Base-by-base conservation (phyloP, 2,797 vertebrate genomes). In the Sebastes kiyomatsui region DNA sequence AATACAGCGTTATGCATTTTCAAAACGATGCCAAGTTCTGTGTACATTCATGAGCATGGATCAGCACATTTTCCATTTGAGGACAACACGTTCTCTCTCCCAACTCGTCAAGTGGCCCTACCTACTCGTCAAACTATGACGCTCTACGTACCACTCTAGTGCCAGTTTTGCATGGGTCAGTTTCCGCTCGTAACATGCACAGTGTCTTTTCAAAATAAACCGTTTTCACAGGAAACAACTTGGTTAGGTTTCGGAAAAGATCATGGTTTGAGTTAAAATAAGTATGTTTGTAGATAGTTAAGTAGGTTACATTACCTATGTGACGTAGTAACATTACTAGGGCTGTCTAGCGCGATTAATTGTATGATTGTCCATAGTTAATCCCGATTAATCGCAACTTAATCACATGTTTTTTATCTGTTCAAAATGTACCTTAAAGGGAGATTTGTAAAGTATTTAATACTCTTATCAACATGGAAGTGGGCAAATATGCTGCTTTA, bases 1-100 rank as follows among this genome's bases (percentile, higher is more conserved):
- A 2, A 49, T 18, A 79, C 62, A 67, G 35, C 5, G 72, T 20
- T 70, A 54, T 70, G 66, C 68, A 77, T 69, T 49, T 65, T 25
- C 7, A 59, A 67, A 20, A 23, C 4, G 28, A 66, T 20, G 66
- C 60, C 22, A 13, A 10, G 28, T 67, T 49, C 5, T 9, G 56
- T 28, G n/a, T 55, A 11, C 22, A n/a, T 54, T n/a, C 14, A 7
- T 22, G 77, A 70, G 42, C 22, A 32, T 55, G 60, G 60, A 69
- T 78, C 46, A 28, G 76, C 56, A 75, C 16, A 1, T 42, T 76
- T 12, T 62, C n/a, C 30, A 30, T 10, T 8, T 2, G 42, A 49
- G 42, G 64, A 12, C 9, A 20, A 33, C 20, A n/a, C 20, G 16
- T 60, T 33, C 59, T 27, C 28, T 20, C 3, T 61, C 27, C 8